These are phyloP conservation scores for Epinephelus lanceolatus DNA, from an alignment of 2,113 vertebrate genomes.

Conservation along the genomic window DNA sequence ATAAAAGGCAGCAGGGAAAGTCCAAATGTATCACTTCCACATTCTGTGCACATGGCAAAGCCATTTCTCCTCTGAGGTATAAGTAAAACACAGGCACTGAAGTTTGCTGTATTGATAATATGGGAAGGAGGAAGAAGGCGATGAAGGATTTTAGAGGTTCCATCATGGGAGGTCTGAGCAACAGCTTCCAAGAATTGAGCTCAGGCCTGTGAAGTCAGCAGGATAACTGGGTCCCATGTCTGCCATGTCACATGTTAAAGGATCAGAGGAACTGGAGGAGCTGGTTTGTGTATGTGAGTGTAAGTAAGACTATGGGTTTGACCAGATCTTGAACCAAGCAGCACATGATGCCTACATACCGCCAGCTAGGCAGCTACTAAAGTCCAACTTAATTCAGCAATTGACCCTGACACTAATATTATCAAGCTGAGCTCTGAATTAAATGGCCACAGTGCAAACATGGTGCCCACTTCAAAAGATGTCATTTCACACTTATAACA, in stretches of 20 bases:
- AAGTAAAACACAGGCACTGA: background rate
- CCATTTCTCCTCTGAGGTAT: constrained; percentile 22
- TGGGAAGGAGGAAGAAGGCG: constrained; percentile 16
- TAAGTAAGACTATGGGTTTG: constrained; percentile 72
- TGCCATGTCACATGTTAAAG: constrained; percentile 78
- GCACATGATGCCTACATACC: constrained; percentile 78
- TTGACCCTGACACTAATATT: constrained; percentile 80
- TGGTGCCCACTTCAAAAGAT: constrained; percentile 65
- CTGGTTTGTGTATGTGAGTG: constrained; percentile 56
- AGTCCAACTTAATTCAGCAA: constrained; percentile 66
- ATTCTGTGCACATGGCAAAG: constrained; percentile 52
- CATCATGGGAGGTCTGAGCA: constrained; percentile 69
- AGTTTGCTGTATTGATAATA: background rate
- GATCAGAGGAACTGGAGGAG: constrained; percentile 66
- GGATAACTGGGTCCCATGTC: constrained; percentile 75
- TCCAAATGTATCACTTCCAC: constrained; percentile 50
- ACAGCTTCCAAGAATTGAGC: constrained; percentile 44
- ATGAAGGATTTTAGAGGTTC: constrained; percentile 22
- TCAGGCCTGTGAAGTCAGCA: constrained; percentile 59
- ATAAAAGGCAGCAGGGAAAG: constrained; percentile 51
- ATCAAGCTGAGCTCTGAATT: constrained; percentile 69
- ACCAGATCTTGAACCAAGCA: constrained; percentile 75
- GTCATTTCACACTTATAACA: too few relatives aligned
- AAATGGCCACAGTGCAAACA: constrained; percentile 75
- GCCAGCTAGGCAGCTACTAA: constrained; percentile 54